phyloP scores from a whole-genome alignment of 1,140 invertebrate species.

The Pissodes strobi region DNA sequence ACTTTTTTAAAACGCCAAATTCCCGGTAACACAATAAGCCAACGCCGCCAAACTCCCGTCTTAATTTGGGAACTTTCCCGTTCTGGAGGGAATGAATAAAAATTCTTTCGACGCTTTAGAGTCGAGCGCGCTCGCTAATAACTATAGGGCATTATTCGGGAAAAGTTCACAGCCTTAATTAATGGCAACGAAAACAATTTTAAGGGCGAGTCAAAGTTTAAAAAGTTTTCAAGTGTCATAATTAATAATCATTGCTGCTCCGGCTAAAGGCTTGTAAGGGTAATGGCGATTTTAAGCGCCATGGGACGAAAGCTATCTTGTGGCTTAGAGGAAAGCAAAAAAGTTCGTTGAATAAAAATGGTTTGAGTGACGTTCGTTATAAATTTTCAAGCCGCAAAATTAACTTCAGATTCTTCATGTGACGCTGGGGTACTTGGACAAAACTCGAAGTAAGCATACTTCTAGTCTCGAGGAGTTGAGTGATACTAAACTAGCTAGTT shows the following conservation, averaged over 20 bases:
- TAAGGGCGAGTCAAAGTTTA: slow-evolving; percentile 1
- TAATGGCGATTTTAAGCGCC: too few species aligned
- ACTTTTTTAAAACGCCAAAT: neutral
- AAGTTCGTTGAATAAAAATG: too few species aligned
- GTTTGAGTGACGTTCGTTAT: too few species aligned
- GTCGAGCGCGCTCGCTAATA: neutral
- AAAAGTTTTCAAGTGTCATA: slow-evolving; percentile 7
- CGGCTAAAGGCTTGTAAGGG: too few species aligned
- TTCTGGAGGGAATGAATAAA: slow-evolving; percentile 13
- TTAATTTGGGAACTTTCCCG: slow-evolving; percentile 19
- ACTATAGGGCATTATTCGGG: slow-evolving; percentile 10
- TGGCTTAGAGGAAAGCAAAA: too few species aligned
- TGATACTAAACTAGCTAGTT: too few species aligned
- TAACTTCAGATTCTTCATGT: too few species aligned
- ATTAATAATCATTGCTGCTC: slow-evolving; percentile 6
- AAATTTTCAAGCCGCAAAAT: too few species aligned
- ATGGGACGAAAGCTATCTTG: too few species aligned
- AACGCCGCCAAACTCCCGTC: slow-evolving; percentile 5
- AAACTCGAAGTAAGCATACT: too few species aligned
- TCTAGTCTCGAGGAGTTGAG: too few species aligned
- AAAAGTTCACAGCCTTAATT: slow-evolving; percentile 13
- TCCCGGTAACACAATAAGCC: slow-evolving; percentile 3
- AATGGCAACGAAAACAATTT: slow-evolving; percentile 14
- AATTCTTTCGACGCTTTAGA: slow-evolving; percentile 21
- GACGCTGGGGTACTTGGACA: too few species aligned